Evolutionary conservation across 2,797 vertebrate species (phyloP).

Genomic region (Mus spretus): DNA sequence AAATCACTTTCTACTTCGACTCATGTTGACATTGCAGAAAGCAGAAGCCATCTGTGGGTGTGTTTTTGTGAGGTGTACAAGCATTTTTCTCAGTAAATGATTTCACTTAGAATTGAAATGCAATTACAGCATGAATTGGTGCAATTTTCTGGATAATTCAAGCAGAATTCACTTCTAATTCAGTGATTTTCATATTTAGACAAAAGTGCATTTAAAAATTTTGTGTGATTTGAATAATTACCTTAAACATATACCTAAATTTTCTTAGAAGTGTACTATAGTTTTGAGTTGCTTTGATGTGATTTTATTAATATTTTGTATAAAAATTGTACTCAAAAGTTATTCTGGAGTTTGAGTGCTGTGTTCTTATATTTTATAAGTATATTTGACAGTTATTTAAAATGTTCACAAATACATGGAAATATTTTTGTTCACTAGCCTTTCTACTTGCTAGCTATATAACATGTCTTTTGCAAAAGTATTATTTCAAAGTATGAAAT

Average conservation of each 20-base stretch:
- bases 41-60: background rate
- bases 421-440: constrained; percentile 28
- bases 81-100: constrained; percentile 47
- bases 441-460: background rate
- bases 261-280: background rate
- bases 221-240: constrained; percentile 58
- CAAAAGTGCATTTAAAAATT: constrained; percentile 50
- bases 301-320: constrained; percentile 12
- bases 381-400: background rate
- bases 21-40: constrained; percentile 18
- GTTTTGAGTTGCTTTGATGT: constrained; percentile 22
- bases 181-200: constrained; percentile 47
- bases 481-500: constrained; percentile 15
- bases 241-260: constrained; percentile 32
- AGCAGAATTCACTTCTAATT: constrained; percentile 51
- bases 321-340: background rate
- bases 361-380: background rate
- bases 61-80: constrained; percentile 63
- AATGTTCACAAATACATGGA: background rate
- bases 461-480: constrained; percentile 36
- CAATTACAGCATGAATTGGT: constrained; percentile 61
- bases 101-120: constrained; percentile 70
- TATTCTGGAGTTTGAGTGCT: background rate
- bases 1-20: constrained; percentile 46
- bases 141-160: constrained; percentile 58